These are phyloP conservation scores for Chalcis sispes DNA, from an alignment of 2,888 invertebrate genomes.

Conservation along the genomic window DNA sequence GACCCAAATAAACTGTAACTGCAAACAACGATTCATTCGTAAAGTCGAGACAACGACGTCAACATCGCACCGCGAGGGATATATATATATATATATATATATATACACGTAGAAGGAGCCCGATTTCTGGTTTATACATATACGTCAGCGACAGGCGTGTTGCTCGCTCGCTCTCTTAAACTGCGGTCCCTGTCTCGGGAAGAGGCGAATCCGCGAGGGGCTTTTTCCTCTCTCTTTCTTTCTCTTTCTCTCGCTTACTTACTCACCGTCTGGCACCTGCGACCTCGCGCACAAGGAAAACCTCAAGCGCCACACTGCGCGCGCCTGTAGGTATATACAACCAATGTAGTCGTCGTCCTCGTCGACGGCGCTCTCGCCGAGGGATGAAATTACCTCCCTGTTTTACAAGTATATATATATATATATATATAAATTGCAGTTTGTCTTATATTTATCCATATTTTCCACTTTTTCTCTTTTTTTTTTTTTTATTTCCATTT, in stretches of 20 bases:
- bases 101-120: background rate
- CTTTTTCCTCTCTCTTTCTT: too few species aligned
- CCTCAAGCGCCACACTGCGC: constrained; percentile 33
- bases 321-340: background rate
- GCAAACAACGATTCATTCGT: background rate
- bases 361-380: background rate
- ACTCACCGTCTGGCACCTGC: constrained; percentile 53
- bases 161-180: background rate
- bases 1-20: background rate
- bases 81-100: too few species aligned
- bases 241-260: constrained; percentile 19
- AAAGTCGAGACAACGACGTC: background rate
- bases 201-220: constrained; percentile 33
- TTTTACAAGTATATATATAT: too few species aligned
- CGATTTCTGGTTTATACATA: constrained; percentile 50
- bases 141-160: constrained; percentile 51
- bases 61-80: constrained; percentile 2
- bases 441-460: too few species aligned
- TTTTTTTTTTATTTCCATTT: too few species aligned
- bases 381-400: constrained; percentile 29
- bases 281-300: constrained; percentile 32
- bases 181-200: constrained; percentile 37
- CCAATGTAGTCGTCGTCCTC: too few species aligned
- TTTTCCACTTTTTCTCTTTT: too few species aligned
- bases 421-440: background rate